These are phyloP conservation scores for Coenonympha glycerion DNA, from an alignment of 2,888 invertebrate species.

Conservation along the genomic window DNA sequence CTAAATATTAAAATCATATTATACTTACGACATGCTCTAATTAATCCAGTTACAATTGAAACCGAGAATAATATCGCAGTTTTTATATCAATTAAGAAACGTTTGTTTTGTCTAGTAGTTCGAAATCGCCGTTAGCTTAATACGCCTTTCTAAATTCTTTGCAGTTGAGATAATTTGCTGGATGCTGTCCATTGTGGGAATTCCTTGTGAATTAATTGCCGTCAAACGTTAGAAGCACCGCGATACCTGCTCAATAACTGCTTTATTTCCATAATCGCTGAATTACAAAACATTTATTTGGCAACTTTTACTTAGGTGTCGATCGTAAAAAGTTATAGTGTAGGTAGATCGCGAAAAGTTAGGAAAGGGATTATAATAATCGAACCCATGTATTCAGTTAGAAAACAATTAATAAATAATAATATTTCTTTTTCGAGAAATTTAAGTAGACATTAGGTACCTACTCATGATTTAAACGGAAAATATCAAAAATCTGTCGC, in stretches of 20 bases:
- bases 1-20: not conserved
- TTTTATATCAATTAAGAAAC: constrained; percentile 5
- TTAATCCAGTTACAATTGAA: not conserved
- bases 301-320: too few relatives aligned
- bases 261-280: not conserved
- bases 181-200: not conserved
- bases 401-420: too few relatives aligned
- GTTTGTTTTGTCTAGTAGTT: not conserved
- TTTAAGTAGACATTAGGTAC: too few relatives aligned
- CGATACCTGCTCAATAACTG: not conserved
- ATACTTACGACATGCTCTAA: not conserved
- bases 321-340: too few relatives aligned
- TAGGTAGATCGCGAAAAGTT: too few relatives aligned
- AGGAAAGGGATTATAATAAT: too few relatives aligned
- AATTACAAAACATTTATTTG: too few relatives aligned
- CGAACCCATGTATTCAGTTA: too few relatives aligned
- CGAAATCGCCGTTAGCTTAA: constrained; percentile 1
- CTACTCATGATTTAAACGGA: too few relatives aligned
- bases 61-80: not conserved
- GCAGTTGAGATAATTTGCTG: not conserved
- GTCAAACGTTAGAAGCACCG: not conserved
- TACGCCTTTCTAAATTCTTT: constrained; percentile 7
- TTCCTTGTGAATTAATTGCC: not conserved
- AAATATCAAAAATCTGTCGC: too few relatives aligned
- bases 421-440: too few relatives aligned